Evolutionary conservation across 2,113 vertebrate species (phyloP), one percentile per base, ranked within the genome.

Genomic region (Passer montanus): DNA sequence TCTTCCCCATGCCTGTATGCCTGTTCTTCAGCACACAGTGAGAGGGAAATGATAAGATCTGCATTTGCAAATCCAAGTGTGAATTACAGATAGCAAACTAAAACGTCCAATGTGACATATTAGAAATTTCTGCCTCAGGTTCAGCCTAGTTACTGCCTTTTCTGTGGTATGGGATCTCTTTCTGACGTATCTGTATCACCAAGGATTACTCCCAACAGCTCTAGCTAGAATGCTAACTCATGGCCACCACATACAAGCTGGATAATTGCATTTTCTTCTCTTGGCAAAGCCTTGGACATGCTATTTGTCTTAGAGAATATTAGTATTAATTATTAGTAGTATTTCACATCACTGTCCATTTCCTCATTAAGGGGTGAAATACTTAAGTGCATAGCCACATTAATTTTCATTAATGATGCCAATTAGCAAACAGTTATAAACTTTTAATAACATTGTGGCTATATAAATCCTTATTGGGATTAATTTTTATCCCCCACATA

Each of bases 401-500:
- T 86, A 63, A 83, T 95, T 95, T 91, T 93, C 67, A 88, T 91
- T 95, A 95, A 92, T 89, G n/a, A 83, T 77, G 46, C 3, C 68
- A 94, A 95, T 94, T 94, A 93, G 15, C 17, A 73, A 91, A 76
- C 20, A 8, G 18, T 80, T 94, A 95, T 91, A 90, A 95, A 95
- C 55, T 94, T 95, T 63, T 67, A 91, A 80, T 91, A 95, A 83
- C 67, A 90, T 72, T 94, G 24, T 85, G 88, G 84, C 67, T 73
- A 52, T 81, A 93, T 94, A 95, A 94, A 93, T 93, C 50, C 35
- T 93, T 88, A 80, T 26, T 80, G 24, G 43, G 8, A 17, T 83
- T 69, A 90, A 58, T 93, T 95, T 94, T 91, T 91, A 91, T 73
- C 66, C 55, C 11, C 10, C 37, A n/a, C 22, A 49, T 63, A 94